Base-by-base conservation (phyloP, 2,113 vertebrate genomes). In the Aptenodytes forsteri region DNA sequence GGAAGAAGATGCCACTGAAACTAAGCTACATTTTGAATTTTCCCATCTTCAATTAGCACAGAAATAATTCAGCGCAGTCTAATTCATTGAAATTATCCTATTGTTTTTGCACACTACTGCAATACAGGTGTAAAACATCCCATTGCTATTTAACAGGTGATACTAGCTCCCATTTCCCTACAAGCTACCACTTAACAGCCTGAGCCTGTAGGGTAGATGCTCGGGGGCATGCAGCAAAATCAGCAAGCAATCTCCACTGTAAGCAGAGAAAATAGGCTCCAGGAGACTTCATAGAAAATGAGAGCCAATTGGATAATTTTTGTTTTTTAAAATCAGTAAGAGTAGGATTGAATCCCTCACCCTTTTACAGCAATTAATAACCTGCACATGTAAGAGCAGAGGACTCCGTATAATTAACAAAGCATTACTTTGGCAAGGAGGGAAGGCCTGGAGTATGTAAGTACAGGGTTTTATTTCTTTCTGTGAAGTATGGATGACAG, bases 401-500 rank as follows among this genome's bases (percentile, higher is more conserved):
- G 76, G 86, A 84, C 83, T 91, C 76, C 64, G 54, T 65, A 67
- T 76, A 95, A 96, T 92, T 96, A 92, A 91, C 88, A 96, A 92
- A 94, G 79, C 83, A 72, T 83, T 96, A 91, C 87, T 89, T 82
- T 94, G 94, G 95, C 93, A 96, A 92, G 83, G 66, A 94, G 66
- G 77, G 54, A 81, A 90, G 80, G 87, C 73, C 80, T 95, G 81
- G 56, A 93, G 65, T 79, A 96, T 72, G 25, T 92, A 96, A 97
- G 94, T 87, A 90, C 77, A 91, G 73, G 86, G 92, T 89, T 97
- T 96, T 96, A 93, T 96, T 95, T 94, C 93, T 69, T 94, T 94
- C 89, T 93, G 69, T 87, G 87, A 95, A 92, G 91, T 89, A 96
- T 17, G 42, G 88, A 93, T 95, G 96, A 97, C 92, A 96, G 97